Conservation (phyloP, 2,113 vertebrate species). For the Gadus macrocephalus region DNA sequence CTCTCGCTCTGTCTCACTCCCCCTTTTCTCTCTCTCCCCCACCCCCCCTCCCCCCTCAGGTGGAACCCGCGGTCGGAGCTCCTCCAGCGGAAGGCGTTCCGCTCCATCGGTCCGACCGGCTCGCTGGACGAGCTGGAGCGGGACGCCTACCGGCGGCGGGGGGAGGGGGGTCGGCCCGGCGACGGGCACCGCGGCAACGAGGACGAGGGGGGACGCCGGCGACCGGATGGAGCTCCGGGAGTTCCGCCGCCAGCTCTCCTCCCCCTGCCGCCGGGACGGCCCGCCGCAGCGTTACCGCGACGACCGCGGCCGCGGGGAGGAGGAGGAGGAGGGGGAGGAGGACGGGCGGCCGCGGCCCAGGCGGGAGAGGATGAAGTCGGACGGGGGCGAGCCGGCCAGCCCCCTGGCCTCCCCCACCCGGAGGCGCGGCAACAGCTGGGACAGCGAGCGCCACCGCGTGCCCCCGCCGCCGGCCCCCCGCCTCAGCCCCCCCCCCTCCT, state of each 20-base stretch:
- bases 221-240: constrained; percentile 57
- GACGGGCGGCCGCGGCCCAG: constrained; percentile 46
- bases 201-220: constrained; percentile 32
- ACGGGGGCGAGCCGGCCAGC: constrained; percentile 58
- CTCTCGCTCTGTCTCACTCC: too few species aligned
- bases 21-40: neutral
- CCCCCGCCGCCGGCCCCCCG: constrained; percentile 42
- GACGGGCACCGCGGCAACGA: constrained; percentile 64
- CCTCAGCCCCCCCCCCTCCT: constrained; percentile 65
- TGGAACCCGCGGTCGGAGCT: constrained; percentile 92
- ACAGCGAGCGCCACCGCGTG: constrained; percentile 49
- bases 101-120: constrained; percentile 74
- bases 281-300: constrained; percentile 50
- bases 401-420: constrained; percentile 75
- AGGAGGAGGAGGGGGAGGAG: constrained; percentile 54
- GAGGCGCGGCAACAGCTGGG: constrained; percentile 71
- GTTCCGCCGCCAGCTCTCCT: constrained; percentile 62
- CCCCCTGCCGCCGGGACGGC: constrained; percentile 50
- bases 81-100: constrained; percentile 86
- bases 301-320: constrained; percentile 60
- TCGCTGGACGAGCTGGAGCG: constrained; percentile 93
- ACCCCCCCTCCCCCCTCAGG: constrained; percentile 56
- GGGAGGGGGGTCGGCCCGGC: constrained; percentile 14
- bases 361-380: constrained; percentile 69
- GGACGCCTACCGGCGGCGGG: constrained; percentile 72